These are phyloP conservation scores for Rallus crepitans DNA, from an alignment of 2,797 vertebrate genomes.

Conservation along the genomic window DNA sequence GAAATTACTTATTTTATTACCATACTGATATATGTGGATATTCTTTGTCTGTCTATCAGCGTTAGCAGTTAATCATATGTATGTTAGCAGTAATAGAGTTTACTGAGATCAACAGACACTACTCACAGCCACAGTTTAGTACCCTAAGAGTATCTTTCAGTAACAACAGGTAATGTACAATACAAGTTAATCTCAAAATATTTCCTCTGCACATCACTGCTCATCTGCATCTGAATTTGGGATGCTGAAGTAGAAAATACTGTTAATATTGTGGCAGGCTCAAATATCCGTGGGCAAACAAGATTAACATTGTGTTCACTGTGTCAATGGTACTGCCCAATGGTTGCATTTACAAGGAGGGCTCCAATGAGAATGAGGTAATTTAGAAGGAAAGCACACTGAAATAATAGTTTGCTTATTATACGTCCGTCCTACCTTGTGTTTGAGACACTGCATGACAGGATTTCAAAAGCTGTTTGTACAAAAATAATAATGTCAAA, in stretches of 20 bases:
- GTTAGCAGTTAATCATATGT: conserved; percentile 3
- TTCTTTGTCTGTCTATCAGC: conserved; percentile 13
- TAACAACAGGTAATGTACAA: conserved; percentile 6
- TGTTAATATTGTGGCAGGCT: conserved; percentile 51
- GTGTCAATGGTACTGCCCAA: conserved; percentile 50
- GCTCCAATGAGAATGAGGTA: conserved; percentile 47
- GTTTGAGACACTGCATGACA: conserved; percentile 97
- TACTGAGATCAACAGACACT: background rate
- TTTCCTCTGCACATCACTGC: conserved; percentile 1
- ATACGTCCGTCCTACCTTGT: conserved; percentile 93
- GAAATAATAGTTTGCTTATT: conserved; percentile 75
- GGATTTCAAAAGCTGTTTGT: conserved; percentile 99
- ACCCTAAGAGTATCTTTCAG: background rate
- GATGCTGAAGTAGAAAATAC: conserved; percentile 60
- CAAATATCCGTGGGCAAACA: conserved; percentile 53
- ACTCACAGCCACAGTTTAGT: background rate
- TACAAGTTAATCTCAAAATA: conserved; percentile 38
- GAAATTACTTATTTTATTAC: conserved; percentile 33
- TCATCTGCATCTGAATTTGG: conserved; percentile 32
- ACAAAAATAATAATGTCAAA: conserved; percentile 89
- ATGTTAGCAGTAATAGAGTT: background rate
- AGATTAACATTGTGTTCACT: conserved; percentile 43
- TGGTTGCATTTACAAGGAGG: conserved; percentile 41
- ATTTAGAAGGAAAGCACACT: conserved; percentile 74
- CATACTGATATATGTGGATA: background rate